Base-by-base conservation (phyloP, 2,888 invertebrate species). In the Apotomis betuletana region DNA sequence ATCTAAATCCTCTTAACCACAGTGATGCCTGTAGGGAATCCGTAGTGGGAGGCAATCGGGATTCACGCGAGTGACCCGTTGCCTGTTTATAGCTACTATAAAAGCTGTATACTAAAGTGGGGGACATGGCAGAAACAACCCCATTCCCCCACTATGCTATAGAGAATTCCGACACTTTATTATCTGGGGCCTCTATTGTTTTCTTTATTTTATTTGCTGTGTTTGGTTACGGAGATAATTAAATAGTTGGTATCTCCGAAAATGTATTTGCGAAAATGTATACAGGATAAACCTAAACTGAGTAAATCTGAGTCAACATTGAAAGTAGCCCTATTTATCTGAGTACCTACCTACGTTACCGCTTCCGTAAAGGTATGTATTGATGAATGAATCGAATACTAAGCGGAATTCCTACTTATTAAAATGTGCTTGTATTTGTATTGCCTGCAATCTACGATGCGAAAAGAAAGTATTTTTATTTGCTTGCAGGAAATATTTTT, bases 61-160 rank as follows among this genome's bases (percentile, higher is more conserved):
- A 68, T 68, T 57, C 72, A 63, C 62, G 72, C 61, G 60, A 67
- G 65, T 68, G 72, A 72, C 68, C 72, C 72, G 57, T 51, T 54
- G 57, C 61, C 67, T 63, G 68, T 72, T 72, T 72, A 72, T 72
- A 72, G 72, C 67, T 59, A 63, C 72, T 63, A 72, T 72, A 72
- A 72, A 72, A 72, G 63, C 72, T 58, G 68, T 72, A 68, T 63
- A 68, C 58, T 68, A 63, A 72, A 72, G 72, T 68, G 72, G 68
- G 72, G 68, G 68, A 72, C 72, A 68, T 62, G 63, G 72, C 60
- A 70, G 70, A 70, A 38, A 70, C 61, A 54, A 62, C 67, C 58
- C 58, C 62, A 61, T 68, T 58, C 58, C 67, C 60, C 55, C 72
- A 67, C 67, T 63, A 63, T 59, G 58, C 62, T 59, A 67, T 52